phyloP scores from a whole-genome alignment of 2,797 vertebrate genomes.

The Eulemur rubriventer region DNA sequence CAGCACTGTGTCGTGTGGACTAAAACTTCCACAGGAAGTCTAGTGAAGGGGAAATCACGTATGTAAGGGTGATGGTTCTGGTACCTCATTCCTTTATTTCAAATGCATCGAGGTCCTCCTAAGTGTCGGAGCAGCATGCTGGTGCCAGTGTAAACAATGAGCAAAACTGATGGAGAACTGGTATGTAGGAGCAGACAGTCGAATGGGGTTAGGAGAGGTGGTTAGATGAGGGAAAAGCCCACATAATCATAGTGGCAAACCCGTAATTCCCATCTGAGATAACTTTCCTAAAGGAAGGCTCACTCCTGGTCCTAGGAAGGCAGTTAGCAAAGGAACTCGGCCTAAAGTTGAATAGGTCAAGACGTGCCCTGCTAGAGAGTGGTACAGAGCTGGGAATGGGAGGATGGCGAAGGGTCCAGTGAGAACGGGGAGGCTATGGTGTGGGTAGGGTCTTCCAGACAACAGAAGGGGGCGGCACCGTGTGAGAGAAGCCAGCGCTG shows the following conservation, averaged over 20 bases:
- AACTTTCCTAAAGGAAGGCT: not conserved
- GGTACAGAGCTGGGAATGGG: not conserved
- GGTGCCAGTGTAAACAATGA: not conserved
- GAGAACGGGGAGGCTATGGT: accelerated
- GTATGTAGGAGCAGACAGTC: not conserved
- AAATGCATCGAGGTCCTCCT: not conserved
- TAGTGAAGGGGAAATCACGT: not conserved
- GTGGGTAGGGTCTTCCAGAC: not conserved
- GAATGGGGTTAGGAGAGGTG: not conserved
- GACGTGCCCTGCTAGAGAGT: not conserved
- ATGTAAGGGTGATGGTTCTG: accelerated
- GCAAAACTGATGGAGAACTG: not conserved
- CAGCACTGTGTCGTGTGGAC: not conserved
- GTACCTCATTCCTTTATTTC: not conserved
- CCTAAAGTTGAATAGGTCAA: not conserved
- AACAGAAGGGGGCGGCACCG: not conserved
- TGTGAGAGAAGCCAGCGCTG: no score
- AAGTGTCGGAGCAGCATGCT: not conserved
- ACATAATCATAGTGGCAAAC: not conserved
- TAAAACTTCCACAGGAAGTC: not conserved
- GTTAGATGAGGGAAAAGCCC: no score
- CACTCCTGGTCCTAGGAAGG: not conserved
- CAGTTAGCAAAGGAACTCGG: not conserved
- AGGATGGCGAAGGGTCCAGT: no score
- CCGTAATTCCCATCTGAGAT: not conserved